Evolutionary conservation across 2,888 invertebrate genomes (phyloP), one percentile per base, ranked within the genome.

Genomic region (Dicyrtoma fusca): DNA sequence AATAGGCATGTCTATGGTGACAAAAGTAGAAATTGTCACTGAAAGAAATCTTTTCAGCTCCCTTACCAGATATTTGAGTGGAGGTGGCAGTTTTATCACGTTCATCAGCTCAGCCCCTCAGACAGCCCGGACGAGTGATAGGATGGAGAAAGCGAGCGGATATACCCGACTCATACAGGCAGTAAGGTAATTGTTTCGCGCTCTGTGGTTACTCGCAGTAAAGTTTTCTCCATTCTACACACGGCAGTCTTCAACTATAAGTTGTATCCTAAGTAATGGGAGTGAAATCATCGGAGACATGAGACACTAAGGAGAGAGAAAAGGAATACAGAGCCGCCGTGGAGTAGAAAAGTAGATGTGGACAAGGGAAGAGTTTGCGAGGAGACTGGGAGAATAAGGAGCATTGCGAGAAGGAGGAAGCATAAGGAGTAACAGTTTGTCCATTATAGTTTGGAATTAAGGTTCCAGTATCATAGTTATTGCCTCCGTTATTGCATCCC

Each of bases 401-500:
- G n/a, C n/a, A n/a, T n/a, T n/a, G 14, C 49, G 45, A 65, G 49
- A 65, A 72, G 42, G 57, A 65, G 44, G 47, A 19, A 53, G 42
- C 66, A 69, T 51, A 68, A 66, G 72, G 72, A 74, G 71, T 71
- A 73, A 76, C 72, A 76, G 76, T 73, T 72, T 75, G 71, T 76
- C 76, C 74, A 76, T 76, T 76, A 75, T 68, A 72, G 74, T 71
- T 74, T 72, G 70, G 71, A 76, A 76, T 76, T 74, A 76, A 72
- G 76, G 74, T 69, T 72, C 75, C 69, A 70, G 72, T 72, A 76
- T 76, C 76, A 75, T 75, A 75, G 76, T 76, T 76, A 76, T 76
- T 76, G 72, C 75, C 64, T 61, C 70, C 64, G 68, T 74, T 76
- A 76, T 76, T 76, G 73, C 71, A 73, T 76, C 76, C 76, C 76